Base-by-base conservation (phyloP, 2,797 vertebrate genomes). In the Chrosomus eos region DNA sequence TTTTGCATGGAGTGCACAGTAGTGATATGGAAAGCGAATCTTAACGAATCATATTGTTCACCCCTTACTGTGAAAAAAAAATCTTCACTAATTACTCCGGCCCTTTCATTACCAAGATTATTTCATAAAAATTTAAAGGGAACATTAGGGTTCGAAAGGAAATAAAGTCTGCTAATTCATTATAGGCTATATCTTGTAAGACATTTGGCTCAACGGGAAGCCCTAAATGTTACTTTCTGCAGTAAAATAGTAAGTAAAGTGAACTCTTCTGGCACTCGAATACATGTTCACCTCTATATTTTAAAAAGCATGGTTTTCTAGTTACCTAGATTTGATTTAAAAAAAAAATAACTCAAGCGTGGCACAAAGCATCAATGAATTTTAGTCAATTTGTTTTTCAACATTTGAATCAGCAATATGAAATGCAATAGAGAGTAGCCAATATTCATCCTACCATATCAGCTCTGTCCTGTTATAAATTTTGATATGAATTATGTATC, bases 91-190 rank as follows among this genome's bases (percentile, higher is more conserved):
- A 71, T 79, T 71, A 60, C 38, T 71, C 51, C 4, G 36, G 19
- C 6, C 19, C 58, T 28, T 16, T 78, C 64, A 84, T 84, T 84
- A 60, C 21, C 55, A 62, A 82, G 72, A 82, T 78, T 70, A 75
- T 80, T 78, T 80, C 45, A 75, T 83, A 75, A 75, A 88, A 68
- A 70, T 43, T 45, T 83, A 58, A 74, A 38, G 31, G 45, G 73
- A 75, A 70, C 68, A 87, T 80, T 77, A 78, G 67, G 21, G 67
- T 71, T 81, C 38, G 70, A 78, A 84, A 66, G 82, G 51, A 81
- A 82, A 78, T 77, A 78, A 71, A 80, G 58, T 53, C 85, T 48
- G 18, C 45, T 83, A 68, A 66, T 83, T 36, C 45, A 75, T 83
- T 76, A 67, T 75, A 48, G 45, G 45, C 45, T 5, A 76, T 51